Evolutionary conservation across 2,888 invertebrate species (phyloP), one percentile per base, ranked within the genome.

Genomic region (Agrochola lychnidis): DNA sequence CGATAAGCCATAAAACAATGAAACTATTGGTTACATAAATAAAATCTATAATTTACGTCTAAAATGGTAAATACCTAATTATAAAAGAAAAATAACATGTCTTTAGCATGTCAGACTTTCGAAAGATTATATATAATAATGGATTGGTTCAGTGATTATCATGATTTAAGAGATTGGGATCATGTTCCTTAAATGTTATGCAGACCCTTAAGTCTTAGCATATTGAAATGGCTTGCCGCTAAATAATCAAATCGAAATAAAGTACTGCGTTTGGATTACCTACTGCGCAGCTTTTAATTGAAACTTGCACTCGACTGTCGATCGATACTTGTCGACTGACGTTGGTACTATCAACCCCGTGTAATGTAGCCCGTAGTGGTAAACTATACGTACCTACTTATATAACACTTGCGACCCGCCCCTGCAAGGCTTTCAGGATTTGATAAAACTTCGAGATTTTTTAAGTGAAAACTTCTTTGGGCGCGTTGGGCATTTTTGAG

Each of bases 241-340:
- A 36, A 16, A 67, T 51, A 25, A 53, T n/a, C 4, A 19, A 67
- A 66, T 82, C 16, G 30, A 61, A 40, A 42, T 51, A 22, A 25
- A 48, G 5, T 48, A n/a, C 22, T n/a, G 36, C 0, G n/a, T 30
- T 19, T 45, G 14, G 16, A 22, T 51, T 68, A 59, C 36, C 10
- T 4, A 68, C 48, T 74, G 85, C 81, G 85, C 81, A 74, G 81
- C 19, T 56, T 59, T 40, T 36, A 59, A 66, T 83, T 66, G 61
- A 57, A 79, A 66, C 70, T 30, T 81, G 82, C 77, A 76, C 22
- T 82, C n/a, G 14, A 10, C 48, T 6, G 12, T 36, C 62, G 68
- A 68, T 85, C 82, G 40, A 85, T 85, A 85, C 45, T 45, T 5
- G 30, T 9, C 22, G 25, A 36, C 36, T 53, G 56, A 67, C 40